phyloP scores from a whole-genome alignment of 2,888 invertebrate genomes.

The Drosophila anomelani region DNA sequence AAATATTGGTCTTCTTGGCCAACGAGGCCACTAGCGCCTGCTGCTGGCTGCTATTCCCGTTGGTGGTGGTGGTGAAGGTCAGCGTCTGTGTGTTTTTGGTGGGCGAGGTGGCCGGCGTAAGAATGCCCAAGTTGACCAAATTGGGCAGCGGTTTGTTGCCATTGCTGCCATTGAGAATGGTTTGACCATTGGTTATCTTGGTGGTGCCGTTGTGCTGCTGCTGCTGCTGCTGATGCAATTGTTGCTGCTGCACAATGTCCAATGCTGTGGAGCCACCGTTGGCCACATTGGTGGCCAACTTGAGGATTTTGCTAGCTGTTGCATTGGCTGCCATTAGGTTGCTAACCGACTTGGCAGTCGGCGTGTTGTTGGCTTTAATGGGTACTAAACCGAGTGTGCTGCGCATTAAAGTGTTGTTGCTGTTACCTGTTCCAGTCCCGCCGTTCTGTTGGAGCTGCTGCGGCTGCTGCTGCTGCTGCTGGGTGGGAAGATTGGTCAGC shows the following conservation, averaged over 20 bases:
- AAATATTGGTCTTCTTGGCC: constrained; percentile 69
- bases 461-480: constrained; percentile 64
- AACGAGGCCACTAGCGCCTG: constrained; percentile 72
- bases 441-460: constrained; percentile 53
- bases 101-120: constrained; percentile 86
- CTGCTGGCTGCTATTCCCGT: constrained; percentile 50
- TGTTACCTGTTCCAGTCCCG: constrained; percentile 81
- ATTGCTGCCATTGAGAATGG: constrained; percentile 56
- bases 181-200: constrained; percentile 54
- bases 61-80: constrained; percentile 73
- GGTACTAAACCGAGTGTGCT: constrained; percentile 84
- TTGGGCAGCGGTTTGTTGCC: constrained; percentile 81
- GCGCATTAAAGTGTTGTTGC: constrained; percentile 84
- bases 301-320: constrained; percentile 84
- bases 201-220: constrained; percentile 40
- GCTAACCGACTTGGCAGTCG: constrained; percentile 73
- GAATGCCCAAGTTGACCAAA: constrained; percentile 85
- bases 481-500: constrained; percentile 70
- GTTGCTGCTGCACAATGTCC: constrained; percentile 72
- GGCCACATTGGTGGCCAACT: constrained; percentile 82
- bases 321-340: constrained; percentile 84
- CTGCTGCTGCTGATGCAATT: constrained; percentile 50
- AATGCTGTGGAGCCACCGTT: constrained; percentile 67
- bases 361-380: constrained; percentile 78
- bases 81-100: constrained; percentile 83